Base-by-base conservation (phyloP, 2,888 invertebrate species). In the Catocala fraxini region DNA sequence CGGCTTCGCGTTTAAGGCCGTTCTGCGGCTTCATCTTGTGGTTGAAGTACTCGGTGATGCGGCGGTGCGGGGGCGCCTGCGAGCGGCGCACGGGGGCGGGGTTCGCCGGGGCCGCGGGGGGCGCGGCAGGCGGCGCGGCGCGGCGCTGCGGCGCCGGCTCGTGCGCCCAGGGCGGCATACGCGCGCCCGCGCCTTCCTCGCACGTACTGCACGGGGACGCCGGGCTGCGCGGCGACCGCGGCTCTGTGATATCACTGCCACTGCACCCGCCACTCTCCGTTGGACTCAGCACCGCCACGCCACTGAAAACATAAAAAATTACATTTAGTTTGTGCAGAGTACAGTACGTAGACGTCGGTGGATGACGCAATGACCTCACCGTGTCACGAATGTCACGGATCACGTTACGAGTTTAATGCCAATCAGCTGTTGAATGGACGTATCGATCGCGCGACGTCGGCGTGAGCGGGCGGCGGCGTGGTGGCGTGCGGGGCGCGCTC, bases 1-100 rank as follows among this genome's bases (percentile, higher is more conserved):
- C 80, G 63, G 84, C 79, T 61, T 95, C 95, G 53, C 94, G 92
- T 79, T 95, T 95, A 70, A 95, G 83, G 64, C 88, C 90, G 80
- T 94, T 95, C 72, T 95, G 95, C 39, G 96, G 96, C 91, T 97
- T 97, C 94, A 97, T 96, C 90, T 97, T 97, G 70, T 97, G 96
- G 87, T 97, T 97, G 88, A 97, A 98, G 88, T 96, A 98, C 83
- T 97, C 97, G 34, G 97, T 97, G 85, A 98, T 98, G 89, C 97
- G 97, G 54, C 97, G 97, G 89, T 97, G 97, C 68, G 91, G 89
- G 73, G 92, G 89, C 65, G 84, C 88, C 66, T 84, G 85, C 59
- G 84, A 82, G 72, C 89, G 92, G 67, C 85, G 87, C 72, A 82
- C 77, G 68, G 91, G 90, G 70, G 85, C 89, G 35, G 35, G 25